Base-by-base conservation (phyloP, 2,888 invertebrate genomes). In the Brachynemurus nebulosus region DNA sequence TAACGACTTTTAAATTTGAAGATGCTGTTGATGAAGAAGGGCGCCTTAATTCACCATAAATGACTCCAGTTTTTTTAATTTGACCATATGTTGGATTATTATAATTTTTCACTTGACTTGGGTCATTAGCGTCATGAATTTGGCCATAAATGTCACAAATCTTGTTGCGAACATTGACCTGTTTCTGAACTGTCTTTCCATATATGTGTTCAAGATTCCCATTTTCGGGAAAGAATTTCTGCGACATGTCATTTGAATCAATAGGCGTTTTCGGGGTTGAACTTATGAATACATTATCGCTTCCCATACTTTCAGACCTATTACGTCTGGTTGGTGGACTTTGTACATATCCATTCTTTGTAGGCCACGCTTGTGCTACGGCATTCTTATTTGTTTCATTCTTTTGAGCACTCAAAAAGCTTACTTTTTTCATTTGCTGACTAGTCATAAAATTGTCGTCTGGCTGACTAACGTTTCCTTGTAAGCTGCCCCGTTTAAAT, bases 401-500 rank as follows among this genome's bases (percentile, higher is more conserved):
- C 12, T 16, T 20, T 1, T 37, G 19, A 3, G 37, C 33, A 14
- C 19, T 20, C 9, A 14, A 23, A 50, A 72, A 72, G 50, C 71
- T 71, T 2, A 72, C 72, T 45, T 68, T 65, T 47, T 72, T 70
- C 9, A 65, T 63, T 2, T 60, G 59, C 25, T 59, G 55, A 8
- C 58, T 58, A 3, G 62, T 60, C 38, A 62, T 60, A 5, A 68
- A 66, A 3, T 57, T 50, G 54, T 58, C 14, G 49, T 57, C 30
- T 27, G 48, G 43, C 7, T 46, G 33, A 44, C 60, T 57, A n/a
- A n/a, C n/a, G 41, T 59, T 60, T 33, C 58, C 57, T 3, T 64
- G 60, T 35, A 72, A 57, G 51, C 71, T 72, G 2, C 72, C 69
- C n/a, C 71, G 53, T 54, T 66, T 67, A 44, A 72, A 71, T 45